Conservation (phyloP, 2,888 invertebrate genomes). For the Dusona sp. region DNA sequence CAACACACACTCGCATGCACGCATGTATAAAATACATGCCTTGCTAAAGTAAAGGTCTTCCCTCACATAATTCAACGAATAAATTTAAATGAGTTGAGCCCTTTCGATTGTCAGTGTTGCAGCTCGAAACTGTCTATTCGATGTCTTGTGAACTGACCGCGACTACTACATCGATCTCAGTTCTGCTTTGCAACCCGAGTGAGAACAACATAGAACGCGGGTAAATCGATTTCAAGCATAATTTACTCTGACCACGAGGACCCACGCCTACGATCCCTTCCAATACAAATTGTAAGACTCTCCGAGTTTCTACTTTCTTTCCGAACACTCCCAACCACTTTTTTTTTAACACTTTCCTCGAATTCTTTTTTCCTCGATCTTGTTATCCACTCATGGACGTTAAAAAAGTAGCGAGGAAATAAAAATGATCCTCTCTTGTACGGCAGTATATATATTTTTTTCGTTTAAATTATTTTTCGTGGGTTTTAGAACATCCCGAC, state of each 20-base stretch:
- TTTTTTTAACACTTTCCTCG: slow-evolving; percentile 17
- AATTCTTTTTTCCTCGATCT: slow-evolving; percentile 15
- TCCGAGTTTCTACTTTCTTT: slow-evolving; percentile 23
- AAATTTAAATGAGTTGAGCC: neutral
- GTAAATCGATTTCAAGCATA: slow-evolving; percentile 76
- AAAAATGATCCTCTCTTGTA: neutral
- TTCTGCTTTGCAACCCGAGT: neutral
- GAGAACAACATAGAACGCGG: slow-evolving; percentile 42
- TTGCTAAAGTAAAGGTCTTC: neutral
- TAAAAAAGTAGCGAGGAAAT: slow-evolving; percentile 3
- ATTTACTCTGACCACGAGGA: slow-evolving; percentile 73
- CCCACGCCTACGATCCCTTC: slow-evolving; percentile 59
- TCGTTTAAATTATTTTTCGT: neutral
- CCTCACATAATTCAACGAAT: neutral
- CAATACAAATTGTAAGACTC: slow-evolving; percentile 61
- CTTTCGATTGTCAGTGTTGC: slow-evolving; percentile 11
- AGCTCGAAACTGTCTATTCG: slow-evolving; percentile 12
- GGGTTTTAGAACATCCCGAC: neutral
- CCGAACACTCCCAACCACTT: neutral
- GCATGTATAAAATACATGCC: neutral
- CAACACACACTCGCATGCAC: neutral
- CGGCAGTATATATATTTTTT: neutral
- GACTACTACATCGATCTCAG: slow-evolving; percentile 25
- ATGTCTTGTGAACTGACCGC: slow-evolving; percentile 43
- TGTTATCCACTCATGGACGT: neutral